Evolutionary conservation across 2,113 vertebrate genomes (phyloP).

Genomic region (Colossoma macropomum): DNA sequence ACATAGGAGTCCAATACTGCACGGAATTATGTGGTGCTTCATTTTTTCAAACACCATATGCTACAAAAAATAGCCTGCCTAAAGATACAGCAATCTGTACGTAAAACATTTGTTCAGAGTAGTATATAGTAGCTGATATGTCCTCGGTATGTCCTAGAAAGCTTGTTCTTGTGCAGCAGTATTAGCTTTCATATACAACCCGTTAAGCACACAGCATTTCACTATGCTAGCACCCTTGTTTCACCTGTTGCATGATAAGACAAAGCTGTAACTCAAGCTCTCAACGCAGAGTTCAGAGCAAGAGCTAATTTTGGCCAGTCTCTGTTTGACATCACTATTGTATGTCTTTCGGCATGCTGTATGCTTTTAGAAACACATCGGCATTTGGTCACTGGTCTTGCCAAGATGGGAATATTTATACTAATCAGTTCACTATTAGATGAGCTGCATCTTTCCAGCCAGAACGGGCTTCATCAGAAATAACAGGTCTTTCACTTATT

Average conservation of each 20-base stretch:
- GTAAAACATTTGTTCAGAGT: background rate
- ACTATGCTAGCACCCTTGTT: background rate
- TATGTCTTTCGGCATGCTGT: background rate
- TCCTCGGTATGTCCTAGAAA: background rate
- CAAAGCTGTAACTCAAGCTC: conserved; percentile 21
- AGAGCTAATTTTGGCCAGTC: background rate
- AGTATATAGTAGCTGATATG: background rate
- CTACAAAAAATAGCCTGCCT: no score
- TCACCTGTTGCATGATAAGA: background rate
- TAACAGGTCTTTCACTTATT: background rate
- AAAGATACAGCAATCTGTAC: background rate
- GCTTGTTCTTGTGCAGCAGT: background rate
- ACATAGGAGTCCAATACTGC: no score
- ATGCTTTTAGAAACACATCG: background rate
- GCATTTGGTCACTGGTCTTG: background rate
- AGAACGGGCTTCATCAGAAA: background rate
- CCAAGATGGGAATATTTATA: background rate
- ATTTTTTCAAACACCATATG: no score
- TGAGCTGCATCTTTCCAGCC: no score
- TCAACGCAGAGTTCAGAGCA: background rate
- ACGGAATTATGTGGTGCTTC: no score
- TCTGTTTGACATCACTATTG: background rate
- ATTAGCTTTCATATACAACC: background rate
- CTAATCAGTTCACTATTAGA: background rate
- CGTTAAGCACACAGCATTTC: background rate